Base-by-base conservation (phyloP, 2,113 vertebrate genomes). In the Proterorhinus semilunaris region DNA sequence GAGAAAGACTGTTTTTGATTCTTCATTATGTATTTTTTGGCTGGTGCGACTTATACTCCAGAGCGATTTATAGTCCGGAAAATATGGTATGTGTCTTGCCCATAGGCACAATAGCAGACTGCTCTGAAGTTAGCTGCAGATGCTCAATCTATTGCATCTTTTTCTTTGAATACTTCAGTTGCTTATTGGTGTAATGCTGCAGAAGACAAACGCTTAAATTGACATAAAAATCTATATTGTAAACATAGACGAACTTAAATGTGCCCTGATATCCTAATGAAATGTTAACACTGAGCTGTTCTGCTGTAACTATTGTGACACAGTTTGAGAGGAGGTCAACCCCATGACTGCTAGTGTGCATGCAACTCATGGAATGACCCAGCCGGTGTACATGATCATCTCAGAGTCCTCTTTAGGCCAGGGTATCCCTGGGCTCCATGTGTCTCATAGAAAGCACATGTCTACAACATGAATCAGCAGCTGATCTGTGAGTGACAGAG, bases 311-410 rank as follows among this genome's bases (percentile, higher is more conserved):
- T 65, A 63, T 63, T 8, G 46, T 46, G 57, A 16, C 70, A 64
- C 74, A 64, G 77, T 78, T 91, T 86, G 85, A 86, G 85, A 90
- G 74, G n/a, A 45, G 69, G 82, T 73, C 51, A 74, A 73, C 77
- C 82, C 83, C 74, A 62, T 11, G 68, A 57, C 76, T 61, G 72
- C 27, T 71, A 59, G 72, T 66, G 54, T 66, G 83, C 69, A 79
- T 75, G 75, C 73, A 51, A 62, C 83, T 85, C 87, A 90, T 55
- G 81, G 81, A 87, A 82, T 81, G 80, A 90, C 84, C 89, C 86
- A 89, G 80, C 87, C 90, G 89, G 86, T 79, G 75, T 74, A 84
- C 88, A 86, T 84, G 87, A 87, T 90, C 90, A 89, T 71, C 84
- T 43, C 64, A 15, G 68, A 46, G 62, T 42, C 72, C 72, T 58